Base-by-base conservation (phyloP, 2,113 vertebrate genomes). In the Opisthocomus hoazin region DNA sequence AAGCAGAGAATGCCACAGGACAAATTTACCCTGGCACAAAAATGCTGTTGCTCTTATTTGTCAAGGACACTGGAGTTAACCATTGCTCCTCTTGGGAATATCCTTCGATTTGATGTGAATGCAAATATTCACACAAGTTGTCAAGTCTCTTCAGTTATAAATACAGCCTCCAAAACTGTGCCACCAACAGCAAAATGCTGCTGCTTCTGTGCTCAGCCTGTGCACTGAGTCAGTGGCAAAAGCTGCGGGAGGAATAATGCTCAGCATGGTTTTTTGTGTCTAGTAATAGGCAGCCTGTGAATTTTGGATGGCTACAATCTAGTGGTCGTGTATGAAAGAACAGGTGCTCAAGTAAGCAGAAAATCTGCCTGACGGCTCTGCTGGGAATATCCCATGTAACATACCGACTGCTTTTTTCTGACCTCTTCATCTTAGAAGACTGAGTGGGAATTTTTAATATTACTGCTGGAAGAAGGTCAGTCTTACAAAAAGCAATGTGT, bases 1-100 rank as follows among this genome's bases (percentile, higher is more conserved):
- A 86, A 90, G 36, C 69, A 86, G 79, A 93, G 43, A 96, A 93
- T 71, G 79, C 83, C 83, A 86, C 21, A 81, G 69, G 93, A 92
- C 15, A 96, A 87, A 81, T 93, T 58, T 61, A 51, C 41, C 27
- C 46, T 79, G 74, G 50, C 63, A 82, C 29, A 79, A 80, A 85
- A 54, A 70, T 34, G 41, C 6, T 88, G 85, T 77, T 93, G 58
- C 64, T 94, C 10, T 9, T 77, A 76, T 56, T 89, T 95, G 86
- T 90, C 84, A 91, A 94, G 91, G 89, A 92, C 77, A 70, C 75
- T 32, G 36, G 56, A 78, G 60, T 74, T 93, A 92, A 94, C 68
- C 61, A 53, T 36, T 66, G n/a, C 11, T 90, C 13, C 90, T 88
- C 34, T 51, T 86, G 85, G 64, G 83, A 92, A 81, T 70, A 70